phyloP scores from a whole-genome alignment of 2,797 vertebrate species.

The Fundulus diaphanus region DNA sequence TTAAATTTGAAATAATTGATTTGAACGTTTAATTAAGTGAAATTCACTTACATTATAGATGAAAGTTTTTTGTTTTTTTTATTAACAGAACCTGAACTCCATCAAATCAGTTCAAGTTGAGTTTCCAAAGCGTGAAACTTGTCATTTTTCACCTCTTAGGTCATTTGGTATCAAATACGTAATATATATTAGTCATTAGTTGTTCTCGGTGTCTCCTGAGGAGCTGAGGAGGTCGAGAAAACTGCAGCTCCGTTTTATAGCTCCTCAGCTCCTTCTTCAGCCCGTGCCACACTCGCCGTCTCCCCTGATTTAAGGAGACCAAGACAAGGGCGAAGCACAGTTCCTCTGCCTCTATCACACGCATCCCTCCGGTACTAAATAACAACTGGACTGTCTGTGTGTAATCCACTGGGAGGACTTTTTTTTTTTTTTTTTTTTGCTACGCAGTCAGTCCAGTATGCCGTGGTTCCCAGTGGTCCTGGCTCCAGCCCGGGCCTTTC shows the following conservation, averaged over 20 bases:
- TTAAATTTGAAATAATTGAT: background rate
- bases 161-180: background rate
- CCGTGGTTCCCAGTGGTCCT: slow-evolving; percentile 46
- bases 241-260: slow-evolving; percentile 1
- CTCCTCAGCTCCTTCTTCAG: slow-evolving; percentile 15
- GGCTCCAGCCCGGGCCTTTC: slow-evolving; percentile 44
- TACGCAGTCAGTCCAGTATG: slow-evolving; percentile 31
- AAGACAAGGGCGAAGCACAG: slow-evolving; percentile 1
- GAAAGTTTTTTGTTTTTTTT: no score
- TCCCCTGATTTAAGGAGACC: slow-evolving; percentile 7
- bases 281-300: slow-evolving; percentile 2
- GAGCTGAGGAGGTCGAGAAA: slow-evolving; percentile 11
- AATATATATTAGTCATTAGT: background rate
- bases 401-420: slow-evolving; percentile 37
- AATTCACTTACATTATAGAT: no score
- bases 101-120: background rate
- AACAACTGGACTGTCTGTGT: slow-evolving; percentile 32
- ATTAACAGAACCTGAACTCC: accelerated
- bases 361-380: slow-evolving; percentile 40
- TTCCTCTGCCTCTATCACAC: slow-evolving; percentile 24
- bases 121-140: background rate
- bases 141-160: background rate
- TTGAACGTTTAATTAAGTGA: background rate
- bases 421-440: no score
- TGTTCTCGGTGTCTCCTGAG: background rate